Conservation (phyloP, 2,888 invertebrate genomes). For the Portevinia maculata region DNA sequence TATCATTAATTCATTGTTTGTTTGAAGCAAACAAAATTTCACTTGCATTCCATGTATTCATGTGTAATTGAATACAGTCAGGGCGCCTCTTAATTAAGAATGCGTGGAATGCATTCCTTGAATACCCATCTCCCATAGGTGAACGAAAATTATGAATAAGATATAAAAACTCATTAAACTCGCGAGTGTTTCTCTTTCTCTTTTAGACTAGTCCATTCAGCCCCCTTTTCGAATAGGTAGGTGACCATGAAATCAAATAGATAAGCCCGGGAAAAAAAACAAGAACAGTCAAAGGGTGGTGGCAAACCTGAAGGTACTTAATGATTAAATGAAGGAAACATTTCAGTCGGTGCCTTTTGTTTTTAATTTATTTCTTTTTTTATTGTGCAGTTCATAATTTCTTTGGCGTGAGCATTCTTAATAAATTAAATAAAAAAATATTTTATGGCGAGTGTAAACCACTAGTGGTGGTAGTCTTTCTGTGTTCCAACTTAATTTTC, state of each 20-base stretch:
- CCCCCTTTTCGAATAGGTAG: not conserved
- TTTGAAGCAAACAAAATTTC: slow-evolving; percentile 19
- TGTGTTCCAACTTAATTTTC: not conserved
- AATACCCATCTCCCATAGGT: not conserved
- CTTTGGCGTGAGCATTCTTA: slow-evolving; percentile 12
- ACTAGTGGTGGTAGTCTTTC: slow-evolving; percentile 10
- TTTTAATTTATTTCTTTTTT: slow-evolving; percentile 29
- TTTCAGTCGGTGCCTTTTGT: slow-evolving; percentile 57
- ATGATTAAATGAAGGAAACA: slow-evolving; percentile 42
- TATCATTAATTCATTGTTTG: slow-evolving; percentile 25
- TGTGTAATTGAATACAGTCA: slow-evolving; percentile 25
- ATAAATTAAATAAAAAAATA: slow-evolving; percentile 10
- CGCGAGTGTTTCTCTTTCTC: not conserved
- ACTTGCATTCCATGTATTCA: slow-evolving; percentile 40
- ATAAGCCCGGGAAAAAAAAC: slow-evolving; percentile 30
- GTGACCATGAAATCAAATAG: slow-evolving; percentile 52
- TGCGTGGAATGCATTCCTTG: slow-evolving; percentile 35
- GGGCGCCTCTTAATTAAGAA: slow-evolving; percentile 48
- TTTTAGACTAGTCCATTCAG: not conserved
- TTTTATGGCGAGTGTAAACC: slow-evolving; percentile 9
- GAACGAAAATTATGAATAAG: slow-evolving; percentile 44
- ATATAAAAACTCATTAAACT: slow-evolving; percentile 36
- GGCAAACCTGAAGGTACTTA: slow-evolving; percentile 41
- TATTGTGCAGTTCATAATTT: not conserved
- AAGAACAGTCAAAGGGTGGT: slow-evolving; percentile 3